A percentile compares a stretch with the other conserved stretches of the same genome.
These are phyloP conservation scores for Prinia subflava DNA, from an alignment of 2,113 vertebrate genomes.

Conservation along the genomic window DNA sequence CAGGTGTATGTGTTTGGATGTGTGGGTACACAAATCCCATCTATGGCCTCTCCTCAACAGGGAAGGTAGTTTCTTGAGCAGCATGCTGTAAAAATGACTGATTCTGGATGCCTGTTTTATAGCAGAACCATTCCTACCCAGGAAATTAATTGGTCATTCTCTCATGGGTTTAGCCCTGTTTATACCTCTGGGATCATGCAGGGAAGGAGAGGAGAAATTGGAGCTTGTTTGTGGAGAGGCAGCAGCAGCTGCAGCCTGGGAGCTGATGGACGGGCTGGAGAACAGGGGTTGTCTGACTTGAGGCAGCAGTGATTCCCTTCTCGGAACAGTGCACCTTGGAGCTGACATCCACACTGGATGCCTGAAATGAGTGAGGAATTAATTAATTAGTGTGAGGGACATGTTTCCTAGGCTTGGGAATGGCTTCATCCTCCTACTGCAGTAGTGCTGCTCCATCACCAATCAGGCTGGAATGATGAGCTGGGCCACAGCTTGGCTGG, in stretches of 20 bases:
- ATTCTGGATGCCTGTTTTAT: not conserved
- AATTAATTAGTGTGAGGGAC: not conserved
- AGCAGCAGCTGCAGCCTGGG: not conserved
- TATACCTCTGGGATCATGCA: not conserved
- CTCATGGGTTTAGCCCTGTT: not conserved
- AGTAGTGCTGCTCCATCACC: not conserved
- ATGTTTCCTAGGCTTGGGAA: not conserved
- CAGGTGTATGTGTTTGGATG: not conserved
- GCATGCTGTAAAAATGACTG: not conserved
- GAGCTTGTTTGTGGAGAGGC: not conserved
- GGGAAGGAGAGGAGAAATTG: not conserved
- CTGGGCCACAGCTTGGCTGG: not conserved
- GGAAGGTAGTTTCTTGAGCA: not conserved
- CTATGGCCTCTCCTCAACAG: not conserved
- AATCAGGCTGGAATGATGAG: fast-evolving
- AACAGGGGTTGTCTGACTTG: not conserved
- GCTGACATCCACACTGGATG: not conserved
- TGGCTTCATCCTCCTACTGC: not conserved
- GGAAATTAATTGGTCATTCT: not conserved
- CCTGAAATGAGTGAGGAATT: not conserved
- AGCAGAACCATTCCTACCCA: not conserved
- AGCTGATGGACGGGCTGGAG: not conserved
- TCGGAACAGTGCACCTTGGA: fast-evolving
- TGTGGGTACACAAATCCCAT: not conserved
- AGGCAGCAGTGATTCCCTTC: not conserved